Evolutionary conservation across 23 tunicate species (phyloP).

Genomic region (Ascidia mentula): DNA sequence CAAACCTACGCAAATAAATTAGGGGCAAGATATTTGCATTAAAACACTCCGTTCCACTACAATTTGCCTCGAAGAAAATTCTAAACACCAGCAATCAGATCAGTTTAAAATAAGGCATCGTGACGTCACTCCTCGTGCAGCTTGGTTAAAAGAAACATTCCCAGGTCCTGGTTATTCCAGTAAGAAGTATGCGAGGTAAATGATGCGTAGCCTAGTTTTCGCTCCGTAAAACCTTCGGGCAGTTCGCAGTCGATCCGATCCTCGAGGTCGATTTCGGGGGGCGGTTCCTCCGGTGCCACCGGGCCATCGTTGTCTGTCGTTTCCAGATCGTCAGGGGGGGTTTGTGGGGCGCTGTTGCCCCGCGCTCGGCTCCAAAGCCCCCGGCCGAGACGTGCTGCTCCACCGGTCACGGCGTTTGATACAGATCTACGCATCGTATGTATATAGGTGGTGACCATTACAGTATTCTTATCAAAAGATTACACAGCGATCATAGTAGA

Average conservation of each 20-base stretch:
- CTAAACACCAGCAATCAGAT: too few species aligned
- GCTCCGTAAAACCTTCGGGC: constrained; percentile 87
- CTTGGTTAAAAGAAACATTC: constrained; percentile 71
- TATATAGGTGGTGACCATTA: too few species aligned
- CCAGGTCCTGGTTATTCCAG: constrained; percentile 83
- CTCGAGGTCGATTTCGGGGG: constrained; percentile 12
- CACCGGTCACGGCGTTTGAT: constrained; percentile 64
- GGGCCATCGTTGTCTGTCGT: background rate
- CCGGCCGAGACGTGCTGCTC: constrained; percentile 61
- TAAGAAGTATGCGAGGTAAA: constrained; percentile 92
- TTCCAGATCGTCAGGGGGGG: background rate
- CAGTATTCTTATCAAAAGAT: too few species aligned
- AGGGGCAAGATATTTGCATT: too few species aligned
- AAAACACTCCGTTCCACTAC: too few species aligned
- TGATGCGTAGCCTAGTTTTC: constrained; percentile 83
- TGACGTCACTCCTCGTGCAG: constrained; percentile 18
- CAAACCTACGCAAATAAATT: too few species aligned
- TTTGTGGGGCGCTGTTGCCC: background rate
- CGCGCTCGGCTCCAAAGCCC: constrained; percentile 57
- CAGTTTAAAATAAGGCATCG: too few species aligned
- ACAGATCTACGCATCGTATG: constrained; percentile 29
- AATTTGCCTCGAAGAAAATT: too few species aligned
- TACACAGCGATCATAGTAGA: too few species aligned
- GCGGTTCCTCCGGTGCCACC: background rate
- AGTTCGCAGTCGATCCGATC: constrained; percentile 78